Evolutionary conservation across 2,888 invertebrate species (phyloP).

Genomic region (Aphelenchoides bicaudatus): DNA sequence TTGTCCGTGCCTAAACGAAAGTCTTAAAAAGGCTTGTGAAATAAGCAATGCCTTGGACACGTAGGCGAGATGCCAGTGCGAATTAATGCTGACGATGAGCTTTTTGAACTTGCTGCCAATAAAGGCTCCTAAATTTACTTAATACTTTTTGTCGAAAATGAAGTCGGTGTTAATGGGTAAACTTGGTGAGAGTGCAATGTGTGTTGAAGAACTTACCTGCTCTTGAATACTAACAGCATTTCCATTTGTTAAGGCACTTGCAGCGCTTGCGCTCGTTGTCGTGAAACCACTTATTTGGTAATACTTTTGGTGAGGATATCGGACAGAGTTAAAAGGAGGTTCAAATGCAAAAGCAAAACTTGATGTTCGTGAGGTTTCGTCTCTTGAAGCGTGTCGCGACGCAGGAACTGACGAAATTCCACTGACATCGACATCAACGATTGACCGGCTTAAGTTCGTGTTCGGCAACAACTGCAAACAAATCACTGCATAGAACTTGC

Average conservation of each 20-base stretch:
- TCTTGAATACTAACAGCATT: slow-evolving; percentile 13
- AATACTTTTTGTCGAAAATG: background rate
- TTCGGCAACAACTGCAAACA: slow-evolving; percentile 19
- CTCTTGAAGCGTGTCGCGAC: slow-evolving; percentile 12
- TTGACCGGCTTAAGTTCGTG: background rate
- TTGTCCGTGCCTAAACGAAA: slow-evolving; percentile 16
- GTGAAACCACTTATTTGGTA: slow-evolving; percentile 2
- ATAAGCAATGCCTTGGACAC: slow-evolving; percentile 55
- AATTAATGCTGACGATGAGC: slow-evolving; percentile 35
- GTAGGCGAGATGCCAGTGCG: slow-evolving; percentile 57
- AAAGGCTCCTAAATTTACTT: slow-evolving; percentile 53
- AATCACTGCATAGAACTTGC: slow-evolving; percentile 11
- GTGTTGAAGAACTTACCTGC: slow-evolving; percentile 14
- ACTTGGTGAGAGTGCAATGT: no score
- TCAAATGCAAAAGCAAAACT: slow-evolving; percentile 19
- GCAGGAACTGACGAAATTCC: slow-evolving; percentile 2
- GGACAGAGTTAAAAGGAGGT: slow-evolving; percentile 12
- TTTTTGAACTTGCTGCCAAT: slow-evolving; percentile 41
- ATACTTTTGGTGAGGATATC: slow-evolving; percentile 11
- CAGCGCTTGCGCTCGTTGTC: background rate
- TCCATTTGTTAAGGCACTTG: no score
- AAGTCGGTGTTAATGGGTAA: background rate
- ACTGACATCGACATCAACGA: background rate
- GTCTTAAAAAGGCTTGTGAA: background rate
- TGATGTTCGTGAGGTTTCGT: slow-evolving; percentile 18